Base-by-base conservation (phyloP, 1,140 invertebrate genomes). In the Ephestia elutella region DNA sequence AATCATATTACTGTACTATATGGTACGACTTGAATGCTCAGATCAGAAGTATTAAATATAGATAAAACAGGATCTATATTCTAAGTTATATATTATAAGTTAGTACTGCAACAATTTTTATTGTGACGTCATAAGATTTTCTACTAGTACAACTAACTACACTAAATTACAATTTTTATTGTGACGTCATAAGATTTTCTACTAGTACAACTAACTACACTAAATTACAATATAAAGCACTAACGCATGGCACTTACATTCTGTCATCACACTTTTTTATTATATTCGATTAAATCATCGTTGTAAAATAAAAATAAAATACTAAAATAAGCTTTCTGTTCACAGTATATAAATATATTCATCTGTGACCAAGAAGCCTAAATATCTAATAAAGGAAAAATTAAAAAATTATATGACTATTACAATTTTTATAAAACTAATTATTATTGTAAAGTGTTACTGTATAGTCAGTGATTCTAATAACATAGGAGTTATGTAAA, bases 211-310 rank as follows among this genome's bases (percentile, higher is more conserved):
- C 49, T 50, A 50, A 9, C 18, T 50, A 50, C 18, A 20, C 18
- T 50, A 50, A 21, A 50, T 21, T 21, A 53, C 50, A 21, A 25
- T 21, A 20, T 50, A 70, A 70, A 70, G 68, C 68, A 70, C 68
- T 70, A 62, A 51, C 17, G 54, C 53, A 70, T 70, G 68, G 68
- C 68, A 70, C 68, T 66, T 57, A 60, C 62, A 64, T 63, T 57
- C 38, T 55, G 18, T 11, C n/a, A 66, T 64, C 64, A 64, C 65
- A 58, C 60, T 57, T 25, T 50, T 21, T 20, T 50, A 20, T 32
- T 25, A 20, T 25, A 50, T 20, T 50, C 18, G 49, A 20, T 20
- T 9, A 20, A 1, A 50, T 2, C 5, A 50, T 50, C 49, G 20
- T 50, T 50, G 20, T 50, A 50, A 50, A 50, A 20, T 50, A 50